These are phyloP conservation scores for Lepidonotus clava DNA, from an alignment of 2,888 invertebrate species.

Conservation along the genomic window DNA sequence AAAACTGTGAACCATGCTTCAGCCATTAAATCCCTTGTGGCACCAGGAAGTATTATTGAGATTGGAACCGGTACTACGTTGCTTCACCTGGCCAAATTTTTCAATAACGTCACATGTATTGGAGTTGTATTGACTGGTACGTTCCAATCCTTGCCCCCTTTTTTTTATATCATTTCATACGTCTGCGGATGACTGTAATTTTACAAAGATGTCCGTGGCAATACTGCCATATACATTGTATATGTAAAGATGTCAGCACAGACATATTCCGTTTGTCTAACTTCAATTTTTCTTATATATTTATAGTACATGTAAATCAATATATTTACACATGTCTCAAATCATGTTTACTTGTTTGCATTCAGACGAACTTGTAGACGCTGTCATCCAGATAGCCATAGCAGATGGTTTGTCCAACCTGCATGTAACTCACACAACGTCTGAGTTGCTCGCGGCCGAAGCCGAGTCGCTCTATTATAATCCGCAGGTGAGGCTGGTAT, in stretches of 20 bases:
- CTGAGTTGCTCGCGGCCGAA: neutral
- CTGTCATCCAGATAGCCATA: neutral
- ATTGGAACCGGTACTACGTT: neutral
- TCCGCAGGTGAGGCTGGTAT: neutral
- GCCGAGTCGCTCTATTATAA: constrained; percentile 20
- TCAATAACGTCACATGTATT: neutral
- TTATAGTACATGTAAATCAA: neutral
- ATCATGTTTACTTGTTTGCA: neutral
- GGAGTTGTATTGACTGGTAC: neutral
- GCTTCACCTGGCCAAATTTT: neutral
- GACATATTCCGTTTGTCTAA: neutral
- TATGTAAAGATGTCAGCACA: no score
- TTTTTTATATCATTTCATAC: no score
- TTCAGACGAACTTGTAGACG: neutral
- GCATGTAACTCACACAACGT: neutral
- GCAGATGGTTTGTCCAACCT: neutral
- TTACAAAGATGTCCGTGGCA: no score
- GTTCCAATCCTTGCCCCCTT: neutral
- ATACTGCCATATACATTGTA: no score
- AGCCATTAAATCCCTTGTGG: neutral
- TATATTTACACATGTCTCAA: neutral
- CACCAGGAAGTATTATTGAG: constrained; percentile 23
- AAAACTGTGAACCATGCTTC: neutral
- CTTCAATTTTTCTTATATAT: neutral
- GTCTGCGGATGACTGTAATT: no score